Base-by-base conservation (phyloP, 2,113 vertebrate species). In the Cisticola juncidis region DNA sequence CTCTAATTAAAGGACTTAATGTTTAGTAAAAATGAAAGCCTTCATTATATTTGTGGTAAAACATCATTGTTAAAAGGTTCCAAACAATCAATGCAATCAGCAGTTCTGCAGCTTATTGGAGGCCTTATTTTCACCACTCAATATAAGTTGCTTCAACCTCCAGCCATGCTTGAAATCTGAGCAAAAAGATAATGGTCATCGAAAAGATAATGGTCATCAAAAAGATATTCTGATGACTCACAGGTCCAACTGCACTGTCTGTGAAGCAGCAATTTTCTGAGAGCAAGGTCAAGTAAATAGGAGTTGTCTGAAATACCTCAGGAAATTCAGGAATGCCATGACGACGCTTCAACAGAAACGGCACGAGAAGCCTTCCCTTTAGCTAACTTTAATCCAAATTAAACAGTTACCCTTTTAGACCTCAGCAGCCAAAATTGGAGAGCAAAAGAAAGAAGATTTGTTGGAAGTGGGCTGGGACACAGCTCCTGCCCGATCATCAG, bases 1-100 rank as follows among this genome's bases (percentile, higher is more conserved):
- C 60, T 88, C 92, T 89, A 95, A 89, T 93, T 96, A 94, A 93
- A 80, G 42, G 25, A 48, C 74, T 93, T 93, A 86, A 86, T 3
- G 26, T 3, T 19, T 94, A 88, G 72, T 50, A 71, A 62, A 48
- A 71, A 79, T 82, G 44, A 50, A 78, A 69, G 50, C 25, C 73
- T 91, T 77, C 56, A 61, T 86, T 88, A 61, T 29, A 78, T 48
- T 86, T 88, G 88, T 68, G 72, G 81, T 69, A 80, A 97, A 95
- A 86, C 71, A 65, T 71, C 14, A 35, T 10, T 70, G 77, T 58
- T 86, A 92, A 95, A 92, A 76, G 40, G 74, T 68, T 81, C 95
- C 79, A 94, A 97, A 92, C 57, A 90, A 79, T 73, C 64, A 65
- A 94, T 77, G 57, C 26, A 61, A 78, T 79, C 85, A 58, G 73